Base-by-base conservation (phyloP, 2,797 vertebrate genomes). In the Antennarius maculatus region DNA sequence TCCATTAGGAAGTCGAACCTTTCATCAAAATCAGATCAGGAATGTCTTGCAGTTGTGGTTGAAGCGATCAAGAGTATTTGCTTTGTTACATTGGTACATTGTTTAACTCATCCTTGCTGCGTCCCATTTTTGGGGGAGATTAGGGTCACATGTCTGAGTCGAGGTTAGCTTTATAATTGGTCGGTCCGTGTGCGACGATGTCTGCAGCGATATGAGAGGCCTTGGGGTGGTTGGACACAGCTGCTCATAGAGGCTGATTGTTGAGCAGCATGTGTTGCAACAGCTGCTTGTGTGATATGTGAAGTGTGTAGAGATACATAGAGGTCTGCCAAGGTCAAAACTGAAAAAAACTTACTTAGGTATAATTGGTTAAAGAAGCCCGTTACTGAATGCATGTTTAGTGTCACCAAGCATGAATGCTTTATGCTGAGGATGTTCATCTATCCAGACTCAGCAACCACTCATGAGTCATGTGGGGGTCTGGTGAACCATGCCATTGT, bases 151-250 rank as follows among this genome's bases (percentile, higher is more conserved):
- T 90, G 90, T 89, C 77, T 86, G 83, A 83, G 81, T 84, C 46
- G 51, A 82, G 84, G 75, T 85, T 89, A 82, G 87, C 76, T 82
- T 81, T 89, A 92, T 87, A 87, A 87, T 92, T 90, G 89, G 80
- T 80, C 60, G 63, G 77, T 75, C 87, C 88, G 88, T 81, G 71
- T 82, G 84, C 81, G 80, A 79, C 67, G 66, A 77, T 84, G 83
- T 86, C 86, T 91, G 87, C 89, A 75, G 71, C 65, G 83, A 88
- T 91, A 89, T 91, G 89, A 86, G 63, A 91, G 89, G 85, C 86
- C 87, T 89, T 90, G 90, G 86, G 82, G 83, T 87, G 89, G 41
- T 34, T 71, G 74, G 86, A 94, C 94, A 94, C 92, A 94, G 85
- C 85, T 91, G 73, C 78, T 87, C 76, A 61, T 69, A 54, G 70